Conservation (phyloP, 2,797 vertebrate species). For the Ispidina picta region DNA sequence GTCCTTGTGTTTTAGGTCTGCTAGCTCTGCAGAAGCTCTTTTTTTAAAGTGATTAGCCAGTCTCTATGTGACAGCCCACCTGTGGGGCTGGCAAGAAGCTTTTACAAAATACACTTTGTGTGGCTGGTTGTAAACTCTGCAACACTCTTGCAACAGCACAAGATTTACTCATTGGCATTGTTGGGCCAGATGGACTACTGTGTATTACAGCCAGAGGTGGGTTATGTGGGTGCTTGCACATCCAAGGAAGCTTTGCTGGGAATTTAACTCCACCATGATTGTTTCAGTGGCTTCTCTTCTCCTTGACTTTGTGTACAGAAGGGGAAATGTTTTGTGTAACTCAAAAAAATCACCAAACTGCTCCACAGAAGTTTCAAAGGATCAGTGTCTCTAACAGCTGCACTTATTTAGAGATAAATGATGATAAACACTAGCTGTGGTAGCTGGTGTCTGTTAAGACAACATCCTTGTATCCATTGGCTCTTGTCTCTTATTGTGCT, state of each 20-base stretch:
- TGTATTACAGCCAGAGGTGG: neutral
- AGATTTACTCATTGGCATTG: neutral
- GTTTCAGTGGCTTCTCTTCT: neutral
- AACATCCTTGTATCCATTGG: neutral
- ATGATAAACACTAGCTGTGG: neutral
- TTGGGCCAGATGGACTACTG: neutral
- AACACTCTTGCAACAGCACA: neutral
- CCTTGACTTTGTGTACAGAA: neutral
- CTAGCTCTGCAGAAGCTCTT: neutral
- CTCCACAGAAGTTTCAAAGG: neutral
- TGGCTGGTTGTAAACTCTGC: neutral
- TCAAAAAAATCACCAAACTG: neutral
- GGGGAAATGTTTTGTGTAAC: neutral
- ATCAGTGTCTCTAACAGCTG: neutral
- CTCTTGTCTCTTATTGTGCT: neutral
- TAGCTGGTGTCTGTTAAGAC: neutral
- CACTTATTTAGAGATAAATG: neutral
- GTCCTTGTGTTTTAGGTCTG: neutral
- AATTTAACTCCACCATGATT: neutral
- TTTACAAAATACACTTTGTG: accelerated
- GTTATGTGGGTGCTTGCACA: accelerated
- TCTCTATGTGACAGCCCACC: neutral
- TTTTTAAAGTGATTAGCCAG: neutral
- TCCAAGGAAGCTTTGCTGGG: neutral
- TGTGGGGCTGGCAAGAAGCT: neutral